Conservation (phyloP, 2,888 invertebrate species). For the Cerastoderma edule region DNA sequence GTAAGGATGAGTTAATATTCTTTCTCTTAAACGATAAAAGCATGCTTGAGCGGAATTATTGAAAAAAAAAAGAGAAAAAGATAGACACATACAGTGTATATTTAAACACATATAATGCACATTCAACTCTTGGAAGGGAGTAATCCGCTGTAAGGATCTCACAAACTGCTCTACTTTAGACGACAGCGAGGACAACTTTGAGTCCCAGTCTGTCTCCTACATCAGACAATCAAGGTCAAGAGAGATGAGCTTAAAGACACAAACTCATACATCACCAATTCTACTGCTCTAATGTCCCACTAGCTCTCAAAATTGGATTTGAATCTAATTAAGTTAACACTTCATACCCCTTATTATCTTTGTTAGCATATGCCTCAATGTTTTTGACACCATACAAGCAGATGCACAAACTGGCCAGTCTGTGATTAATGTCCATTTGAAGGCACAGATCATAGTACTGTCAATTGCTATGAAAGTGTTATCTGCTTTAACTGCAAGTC, state of each 20-base stretch:
- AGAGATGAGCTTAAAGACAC: slow-evolving; percentile 1
- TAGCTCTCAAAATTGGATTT: not conserved
- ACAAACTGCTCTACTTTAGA: not conserved
- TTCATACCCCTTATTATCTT: not conserved
- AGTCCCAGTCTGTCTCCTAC: not conserved
- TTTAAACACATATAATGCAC: too few species aligned
- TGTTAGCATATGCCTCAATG: not conserved
- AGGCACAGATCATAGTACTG: not conserved
- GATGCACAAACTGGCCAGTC: not conserved
- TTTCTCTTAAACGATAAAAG: too few species aligned
- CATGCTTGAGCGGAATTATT: too few species aligned
- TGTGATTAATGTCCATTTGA: not conserved
- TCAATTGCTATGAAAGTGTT: not conserved
- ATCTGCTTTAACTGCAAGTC: slow-evolving; percentile 8
- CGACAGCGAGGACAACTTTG: not conserved
- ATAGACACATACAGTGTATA: too few species aligned
- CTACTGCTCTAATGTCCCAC: not conserved
- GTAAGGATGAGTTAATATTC: too few species aligned
- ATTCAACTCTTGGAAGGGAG: not conserved
- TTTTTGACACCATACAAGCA: not conserved
- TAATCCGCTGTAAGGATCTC: slow-evolving; percentile 1
- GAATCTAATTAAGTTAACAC: not conserved
- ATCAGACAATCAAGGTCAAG: not conserved
- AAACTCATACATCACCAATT: not conserved
- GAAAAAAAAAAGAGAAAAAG: too few species aligned